Conservation (phyloP, 1,140 invertebrate genomes). For the Pemphigus obesinymphae region DNA sequence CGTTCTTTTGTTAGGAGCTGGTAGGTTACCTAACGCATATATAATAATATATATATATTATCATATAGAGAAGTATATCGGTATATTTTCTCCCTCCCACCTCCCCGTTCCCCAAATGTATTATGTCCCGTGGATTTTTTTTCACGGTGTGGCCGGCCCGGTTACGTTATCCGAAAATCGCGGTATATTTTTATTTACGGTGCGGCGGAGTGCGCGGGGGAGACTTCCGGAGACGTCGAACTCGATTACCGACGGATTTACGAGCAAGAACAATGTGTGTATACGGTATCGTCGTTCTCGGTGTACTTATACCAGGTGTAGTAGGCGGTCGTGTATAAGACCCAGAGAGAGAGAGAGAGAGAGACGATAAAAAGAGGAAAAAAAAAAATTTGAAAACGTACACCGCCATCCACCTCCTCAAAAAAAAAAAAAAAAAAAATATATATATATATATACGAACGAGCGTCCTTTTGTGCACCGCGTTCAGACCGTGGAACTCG, state of each 20-base stretch:
- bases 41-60: no score
- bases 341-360: background rate
- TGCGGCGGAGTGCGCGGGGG: background rate
- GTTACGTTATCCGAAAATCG: conserved; percentile 2
- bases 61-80: no score
- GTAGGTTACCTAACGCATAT: no score
- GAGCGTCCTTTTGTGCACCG: no score
- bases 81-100: no score
- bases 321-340: background rate
- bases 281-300: background rate
- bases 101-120: no score
- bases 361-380: background rate
- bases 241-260: conserved; percentile 13
- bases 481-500: no score
- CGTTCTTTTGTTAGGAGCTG: no score
- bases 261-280: conserved; percentile 37
- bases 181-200: background rate
- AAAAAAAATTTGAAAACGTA: background rate
- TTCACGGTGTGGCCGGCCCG: no score
- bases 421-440: no score
- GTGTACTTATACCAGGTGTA: background rate
- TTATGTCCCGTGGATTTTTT: no score
- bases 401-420: background rate
- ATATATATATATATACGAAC: no score
- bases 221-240: conserved; percentile 29